phyloP scores from a whole-genome alignment of 2,113 vertebrate species.

The Sminthopsis crassicaudata region DNA sequence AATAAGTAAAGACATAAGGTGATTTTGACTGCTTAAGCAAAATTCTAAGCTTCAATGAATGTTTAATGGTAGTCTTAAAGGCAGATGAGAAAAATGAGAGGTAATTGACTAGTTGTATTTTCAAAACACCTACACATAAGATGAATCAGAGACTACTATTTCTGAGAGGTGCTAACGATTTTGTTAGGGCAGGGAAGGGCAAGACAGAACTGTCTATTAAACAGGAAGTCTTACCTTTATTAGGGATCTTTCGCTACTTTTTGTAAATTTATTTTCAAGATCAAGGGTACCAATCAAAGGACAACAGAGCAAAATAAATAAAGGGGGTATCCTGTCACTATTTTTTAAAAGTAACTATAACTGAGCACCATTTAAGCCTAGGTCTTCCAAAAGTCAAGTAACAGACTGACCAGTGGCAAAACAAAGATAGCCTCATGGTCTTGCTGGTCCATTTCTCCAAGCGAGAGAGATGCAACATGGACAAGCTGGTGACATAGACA shows the following conservation, averaged over 20 bases:
- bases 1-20: not conserved
- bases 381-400: not conserved
- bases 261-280: not conserved
- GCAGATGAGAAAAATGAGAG: not conserved
- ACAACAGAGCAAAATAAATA: not conserved
- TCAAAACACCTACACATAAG: not conserved
- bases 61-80: not conserved
- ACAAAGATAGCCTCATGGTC: not conserved
- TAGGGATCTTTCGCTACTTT: not conserved
- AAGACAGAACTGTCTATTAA: not conserved
- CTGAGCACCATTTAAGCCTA: accelerated
- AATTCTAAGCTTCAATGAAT: not conserved
- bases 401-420: not conserved
- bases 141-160: not conserved
- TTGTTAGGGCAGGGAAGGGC: not conserved
- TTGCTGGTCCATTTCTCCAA: not conserved
- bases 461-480: not conserved
- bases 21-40: not conserved
- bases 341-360: not conserved
- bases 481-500: not conserved
- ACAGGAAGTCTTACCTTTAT: not conserved
- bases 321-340: not conserved
- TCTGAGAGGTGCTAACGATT: not conserved
- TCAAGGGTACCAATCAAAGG: conserved; percentile 10
- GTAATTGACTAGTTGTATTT: not conserved